phyloP scores from a whole-genome alignment of 2,888 invertebrate genomes.

The Hipparchia semele region DNA sequence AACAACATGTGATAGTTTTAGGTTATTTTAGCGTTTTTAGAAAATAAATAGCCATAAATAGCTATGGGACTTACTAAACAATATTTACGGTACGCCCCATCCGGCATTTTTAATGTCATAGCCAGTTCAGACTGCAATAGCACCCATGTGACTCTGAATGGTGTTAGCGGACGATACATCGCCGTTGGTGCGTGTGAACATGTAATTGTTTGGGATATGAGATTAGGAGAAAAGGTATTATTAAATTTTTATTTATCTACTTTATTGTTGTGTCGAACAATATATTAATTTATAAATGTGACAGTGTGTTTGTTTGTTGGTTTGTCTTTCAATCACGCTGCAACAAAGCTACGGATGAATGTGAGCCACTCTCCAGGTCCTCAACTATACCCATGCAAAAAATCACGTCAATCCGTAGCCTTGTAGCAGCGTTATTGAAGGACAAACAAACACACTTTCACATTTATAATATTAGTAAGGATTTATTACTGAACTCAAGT shows the following conservation, averaged over 20 bases:
- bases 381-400: no score
- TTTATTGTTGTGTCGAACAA: background rate
- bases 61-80: slow-evolving; percentile 95
- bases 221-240: slow-evolving; percentile 90
- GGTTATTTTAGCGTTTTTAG: background rate
- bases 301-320: no score
- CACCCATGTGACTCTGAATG: slow-evolving; percentile 89
- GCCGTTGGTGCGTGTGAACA: slow-evolving; percentile 97
- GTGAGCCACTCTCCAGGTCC: no score
- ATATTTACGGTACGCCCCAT: slow-evolving; percentile 93
- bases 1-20: slow-evolving; percentile 5
- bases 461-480: no score
- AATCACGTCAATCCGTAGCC: no score
- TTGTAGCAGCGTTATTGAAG: no score
- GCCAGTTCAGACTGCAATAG: slow-evolving; percentile 91
- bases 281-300: no score
- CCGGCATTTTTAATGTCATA: slow-evolving; percentile 94
- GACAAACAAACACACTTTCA: no score
- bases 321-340: no score
- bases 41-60: slow-evolving; percentile 13
- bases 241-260: background rate
- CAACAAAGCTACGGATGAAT: no score
- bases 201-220: slow-evolving; percentile 96
- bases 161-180: slow-evolving; percentile 91
- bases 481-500: no score